Evolutionary conservation across 2,113 vertebrate genomes (phyloP), one percentile per base, ranked within the genome.

Genomic region (Carassius carassius): DNA sequence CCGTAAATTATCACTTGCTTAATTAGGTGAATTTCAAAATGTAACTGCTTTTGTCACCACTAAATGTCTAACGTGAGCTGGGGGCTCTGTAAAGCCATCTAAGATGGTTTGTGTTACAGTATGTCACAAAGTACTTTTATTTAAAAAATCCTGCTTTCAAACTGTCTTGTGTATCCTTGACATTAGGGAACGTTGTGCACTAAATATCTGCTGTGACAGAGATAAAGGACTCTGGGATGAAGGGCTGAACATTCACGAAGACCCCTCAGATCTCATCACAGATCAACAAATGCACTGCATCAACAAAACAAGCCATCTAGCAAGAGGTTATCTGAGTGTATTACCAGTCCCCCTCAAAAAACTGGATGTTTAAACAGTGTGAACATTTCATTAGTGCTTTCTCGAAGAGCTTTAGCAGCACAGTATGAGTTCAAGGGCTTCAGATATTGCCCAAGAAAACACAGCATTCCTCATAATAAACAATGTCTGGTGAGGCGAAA

Each of bases 401-500:
- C 29, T 13, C 6, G 35, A 72, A 5, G 35, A 72, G 32, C 32
- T 70, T 70, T 10, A 37, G 65, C 65, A 16, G 74, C 74, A 76
- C 74, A 54, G 49, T 21, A 13, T 21, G 51, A 56, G 77, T 17
- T 80, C 78, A 29, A 65, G 78, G 41, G 37, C 14, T 29, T 80
- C n/a, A 44, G 56, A 62, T n/a, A 78, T 23, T 0, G 23, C 14
- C 67, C 73, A 47, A 23, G 73, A 75, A 75, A 75, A 75, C n/a
- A 75, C 47, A 76, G 47, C 73, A 29, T 54, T 6, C 41, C 44
- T 3, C 37, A 65, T 25, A 49, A 80, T 65, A 65, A 65, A 65
- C 58, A 62, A 80, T 80, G 21, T 62, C 60, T 78, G 21, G n/a
- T 63, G 56, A 44, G n/a, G 77, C 35, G 12, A 78, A 60, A 78